A percentile compares a stretch with the other conserved stretches of the same genome.
Evolutionary conservation across 2,113 vertebrate genomes (phyloP).

Genomic region (Cynocephalus volans): DNA sequence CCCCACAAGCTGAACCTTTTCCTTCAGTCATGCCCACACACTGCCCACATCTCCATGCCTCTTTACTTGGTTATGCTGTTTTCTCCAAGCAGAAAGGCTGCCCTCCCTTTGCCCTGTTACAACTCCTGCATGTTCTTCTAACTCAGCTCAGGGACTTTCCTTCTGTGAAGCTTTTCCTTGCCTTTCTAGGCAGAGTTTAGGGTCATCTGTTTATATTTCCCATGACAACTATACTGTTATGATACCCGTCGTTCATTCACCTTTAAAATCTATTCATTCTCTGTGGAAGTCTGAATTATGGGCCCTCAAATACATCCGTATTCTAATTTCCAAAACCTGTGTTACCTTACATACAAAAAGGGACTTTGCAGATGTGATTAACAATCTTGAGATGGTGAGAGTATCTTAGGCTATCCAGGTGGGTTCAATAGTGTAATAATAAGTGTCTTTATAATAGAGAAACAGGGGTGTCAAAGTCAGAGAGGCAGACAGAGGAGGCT

Average conservation of each 20-base stretch:
- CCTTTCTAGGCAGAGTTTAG: background rate
- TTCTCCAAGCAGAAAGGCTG: background rate
- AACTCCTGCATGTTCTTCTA: background rate
- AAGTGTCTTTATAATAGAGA: background rate
- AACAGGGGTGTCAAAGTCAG: background rate
- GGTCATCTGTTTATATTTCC: background rate
- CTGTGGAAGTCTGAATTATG: background rate
- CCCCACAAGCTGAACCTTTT: no score
- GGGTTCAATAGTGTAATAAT: background rate
- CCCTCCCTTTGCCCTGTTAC: background rate
- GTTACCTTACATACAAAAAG: background rate
- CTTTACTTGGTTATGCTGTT: background rate
- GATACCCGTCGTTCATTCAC: background rate
- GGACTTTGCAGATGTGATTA: background rate
- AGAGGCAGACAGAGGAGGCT: background rate
- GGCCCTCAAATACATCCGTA: background rate
- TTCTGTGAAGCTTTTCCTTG: background rate
- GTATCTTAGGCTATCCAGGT: background rate
- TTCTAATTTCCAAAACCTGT: background rate
- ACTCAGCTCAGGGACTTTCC: background rate
- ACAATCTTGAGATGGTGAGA: background rate
- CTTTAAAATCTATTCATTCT: background rate
- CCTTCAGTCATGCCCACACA: background rate
- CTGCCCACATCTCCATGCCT: background rate
- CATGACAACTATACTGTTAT: background rate